These are phyloP conservation scores for Mythimna albipuncta DNA, from an alignment of 2,888 invertebrate genomes.

Conservation along the genomic window DNA sequence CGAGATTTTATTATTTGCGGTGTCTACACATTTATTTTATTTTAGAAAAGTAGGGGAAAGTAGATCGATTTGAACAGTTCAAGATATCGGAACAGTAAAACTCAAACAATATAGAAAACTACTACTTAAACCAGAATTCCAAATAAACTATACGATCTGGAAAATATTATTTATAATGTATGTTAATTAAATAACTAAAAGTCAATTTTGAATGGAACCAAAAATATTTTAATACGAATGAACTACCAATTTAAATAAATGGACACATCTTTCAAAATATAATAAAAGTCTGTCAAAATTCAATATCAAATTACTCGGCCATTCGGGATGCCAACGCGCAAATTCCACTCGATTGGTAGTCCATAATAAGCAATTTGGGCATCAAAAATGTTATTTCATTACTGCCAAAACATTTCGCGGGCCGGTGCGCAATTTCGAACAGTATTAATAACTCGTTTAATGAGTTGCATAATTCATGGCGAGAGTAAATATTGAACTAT, in stretches of 20 bases:
- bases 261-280: slow-evolving; percentile 9
- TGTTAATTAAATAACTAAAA: no score
- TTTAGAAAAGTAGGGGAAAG: slow-evolving; percentile 6
- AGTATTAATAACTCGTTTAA: slow-evolving; percentile 68
- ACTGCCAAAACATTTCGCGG: slow-evolving; percentile 57
- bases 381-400: slow-evolving; percentile 64
- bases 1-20: slow-evolving; percentile 48
- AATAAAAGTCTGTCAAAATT: slow-evolving; percentile 18
- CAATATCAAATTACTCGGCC: slow-evolving; percentile 36
- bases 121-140: not conserved
- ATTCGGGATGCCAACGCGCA: slow-evolving; percentile 16
- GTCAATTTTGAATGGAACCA: not conserved
- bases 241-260: slow-evolving; percentile 8
- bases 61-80: not conserved
- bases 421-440: slow-evolving; percentile 51
- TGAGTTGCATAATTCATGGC: slow-evolving; percentile 65
- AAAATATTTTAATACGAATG: not conserved
- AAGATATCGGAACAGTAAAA: not conserved
- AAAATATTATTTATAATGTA: no score
- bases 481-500: slow-evolving; percentile 60
- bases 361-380: slow-evolving; percentile 58
- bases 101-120: not conserved
- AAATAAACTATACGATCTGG: no score
- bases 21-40: slow-evolving; percentile 40
- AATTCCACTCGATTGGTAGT: slow-evolving; percentile 27